Evolutionary conservation across 2,797 vertebrate genomes (phyloP).

Genomic region (Pipistrellus pygmaeus): DNA sequence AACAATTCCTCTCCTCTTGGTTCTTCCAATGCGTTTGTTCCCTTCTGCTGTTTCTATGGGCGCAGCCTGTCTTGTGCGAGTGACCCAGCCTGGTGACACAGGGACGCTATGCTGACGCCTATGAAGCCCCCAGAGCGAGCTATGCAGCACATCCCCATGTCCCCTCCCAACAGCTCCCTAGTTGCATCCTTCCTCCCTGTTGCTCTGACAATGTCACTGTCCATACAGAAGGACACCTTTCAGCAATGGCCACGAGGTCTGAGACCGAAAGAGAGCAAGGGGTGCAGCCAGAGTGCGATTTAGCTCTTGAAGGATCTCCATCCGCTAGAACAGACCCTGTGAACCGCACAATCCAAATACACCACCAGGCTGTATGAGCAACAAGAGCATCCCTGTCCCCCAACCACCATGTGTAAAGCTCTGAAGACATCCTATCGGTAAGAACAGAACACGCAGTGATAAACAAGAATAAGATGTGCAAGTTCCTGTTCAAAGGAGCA

Average conservation of each 20-base stretch:
- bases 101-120: too few species aligned
- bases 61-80: not conserved
- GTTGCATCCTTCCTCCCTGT: not conserved
- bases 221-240: not conserved
- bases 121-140: not conserved
- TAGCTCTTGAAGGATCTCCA: not conserved
- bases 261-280: not conserved
- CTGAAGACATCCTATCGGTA: conserved; percentile 22
- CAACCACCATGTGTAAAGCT: not conserved
- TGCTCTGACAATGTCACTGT: not conserved
- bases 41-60: not conserved
- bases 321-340: conserved; percentile 35
- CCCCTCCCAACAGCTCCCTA: not conserved
- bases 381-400: not conserved
- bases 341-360: not conserved
- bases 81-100: not conserved
- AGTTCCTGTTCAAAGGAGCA: conserved; percentile 3
- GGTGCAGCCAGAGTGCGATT: not conserved
- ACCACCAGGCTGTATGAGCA: not conserved
- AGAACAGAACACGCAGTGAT: not conserved
- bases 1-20: not conserved
- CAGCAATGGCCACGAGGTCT: not conserved
- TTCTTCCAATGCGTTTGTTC: not conserved
- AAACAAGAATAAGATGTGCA: conserved; percentile 6
- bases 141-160: not conserved